Base-by-base conservation (phyloP, 1,140 invertebrate species). In the Melipona quadrifasciata region DNA sequence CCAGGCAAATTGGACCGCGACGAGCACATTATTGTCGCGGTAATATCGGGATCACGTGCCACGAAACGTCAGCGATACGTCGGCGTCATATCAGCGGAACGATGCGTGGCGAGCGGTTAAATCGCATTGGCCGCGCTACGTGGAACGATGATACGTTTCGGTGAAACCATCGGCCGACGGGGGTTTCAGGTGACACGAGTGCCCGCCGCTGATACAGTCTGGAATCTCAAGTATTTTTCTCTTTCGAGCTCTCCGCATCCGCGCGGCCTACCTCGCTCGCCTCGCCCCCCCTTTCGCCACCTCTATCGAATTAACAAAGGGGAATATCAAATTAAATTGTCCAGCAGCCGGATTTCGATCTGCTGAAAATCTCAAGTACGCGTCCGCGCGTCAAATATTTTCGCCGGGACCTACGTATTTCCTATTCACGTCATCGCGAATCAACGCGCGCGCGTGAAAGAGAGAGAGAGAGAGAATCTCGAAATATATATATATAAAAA, bases 261-360 rank as follows among this genome's bases (percentile, higher is more conserved):
- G 34, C 58, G 58, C 34, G 65, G n/a, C 31, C 51, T 64, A 55
- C 57, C 68, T 64, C 58, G 31, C 14, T 24, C 8, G 12, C 55
- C 79, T n/a, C 39, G 39, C 39, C 34, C 21, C 21, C 74, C 51
- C 76, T 65, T 79, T 65, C n/a, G 80, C 55, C 72, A 79, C 71
- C 81, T 87, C 78, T 90, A 87, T 89, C 89, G 80, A 86, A 90
- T 91, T 91, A 92, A 91, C 88, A 92, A 91, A 92, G 89, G 90
- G 86, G 87, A 88, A 92, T 92, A 90, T 91, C 90, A 90, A 92
- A 92, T 92, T 91, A 91, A 91, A 92, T 91, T 92, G 88, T 84
- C 14, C n/a, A 10, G 14, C 21, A 21, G 53, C 16, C 70, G 70
- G 73, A 80, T 82, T 85, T 80, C 86, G 65, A 16, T 68, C 78